Base-by-base conservation (phyloP, 2,888 invertebrate species). In the Drosophila acutilabella region DNA sequence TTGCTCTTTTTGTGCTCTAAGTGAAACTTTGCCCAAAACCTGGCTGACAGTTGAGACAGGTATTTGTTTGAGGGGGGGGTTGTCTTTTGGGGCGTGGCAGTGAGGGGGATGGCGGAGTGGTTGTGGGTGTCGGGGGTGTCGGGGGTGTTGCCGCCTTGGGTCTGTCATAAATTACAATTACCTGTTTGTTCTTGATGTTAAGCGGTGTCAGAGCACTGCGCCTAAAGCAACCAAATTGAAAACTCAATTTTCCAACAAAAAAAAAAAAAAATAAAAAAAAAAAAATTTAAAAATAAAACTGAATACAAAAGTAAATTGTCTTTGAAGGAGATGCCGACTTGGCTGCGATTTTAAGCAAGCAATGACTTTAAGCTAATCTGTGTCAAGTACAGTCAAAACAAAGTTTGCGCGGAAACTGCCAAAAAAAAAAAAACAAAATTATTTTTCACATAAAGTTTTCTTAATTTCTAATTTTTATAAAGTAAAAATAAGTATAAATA, bases 91-190 rank as follows among this genome's bases (percentile, higher is more conserved):
- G 30, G 30, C 30, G 30, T 8, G 30, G 30, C 30, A 30, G 30
- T 8, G 23, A 1, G 23, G 6, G 1, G 23, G 23, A 20, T 30
- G 11, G 20, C 7, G 1, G 47, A 0, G 4, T 1, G n/a, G 30
- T n/a, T 14, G 14, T 0, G 47, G 23, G 13, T 0, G 11, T 33
- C 4, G 23, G 14, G 6, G 47, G 8, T 2, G n/a, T 14, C 10
- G 47, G 45, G n/a, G 2, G 26, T 36, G 36, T 36, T 36, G 41
- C 1, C 23, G 41, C 41, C 52, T 53, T 41, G 42, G n/a, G 42
- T 42, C 51, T 60, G 56, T 53, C 79, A 80, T 80, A 80, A 80
- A 80, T 71, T 76, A 71, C 64, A 76, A 81, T 80, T 79, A 71
- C 80, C 70, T 74, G 71, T 51, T 58, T 62, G 48, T 64, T 64